These are phyloP conservation scores for Poliocrania exsul DNA, from an alignment of 2,797 vertebrate species.

Conservation along the genomic window DNA sequence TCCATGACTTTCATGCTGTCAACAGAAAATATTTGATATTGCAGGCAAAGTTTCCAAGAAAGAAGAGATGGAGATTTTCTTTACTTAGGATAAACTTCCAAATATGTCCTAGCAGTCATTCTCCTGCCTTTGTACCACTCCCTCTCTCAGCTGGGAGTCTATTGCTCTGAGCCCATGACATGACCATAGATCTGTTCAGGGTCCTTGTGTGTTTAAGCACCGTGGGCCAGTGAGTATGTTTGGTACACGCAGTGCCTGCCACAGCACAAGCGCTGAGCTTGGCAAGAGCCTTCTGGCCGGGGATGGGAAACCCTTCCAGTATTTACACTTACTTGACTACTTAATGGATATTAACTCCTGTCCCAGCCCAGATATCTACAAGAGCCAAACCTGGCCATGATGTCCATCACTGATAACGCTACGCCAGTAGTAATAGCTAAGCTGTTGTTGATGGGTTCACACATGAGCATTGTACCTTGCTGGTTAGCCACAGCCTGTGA, in stretches of 20 bases:
- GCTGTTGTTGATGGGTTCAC: neutral
- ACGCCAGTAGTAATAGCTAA: neutral
- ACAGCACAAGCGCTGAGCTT: neutral
- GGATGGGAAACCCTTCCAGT: neutral
- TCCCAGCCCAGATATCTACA: neutral
- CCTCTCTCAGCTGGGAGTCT: neutral
- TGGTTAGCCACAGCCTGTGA: neutral
- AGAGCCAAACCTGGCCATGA: neutral
- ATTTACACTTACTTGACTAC: neutral
- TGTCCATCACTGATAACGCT: neutral
- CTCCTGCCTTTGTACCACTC: neutral
- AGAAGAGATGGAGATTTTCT: neutral
- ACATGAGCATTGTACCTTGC: neutral
- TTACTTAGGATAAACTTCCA: neutral
- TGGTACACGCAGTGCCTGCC: neutral
- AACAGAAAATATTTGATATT: constrained; percentile 2
- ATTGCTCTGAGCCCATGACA: neutral
- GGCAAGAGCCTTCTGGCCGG: neutral
- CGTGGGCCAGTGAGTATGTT: neutral
- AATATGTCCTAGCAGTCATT: neutral
- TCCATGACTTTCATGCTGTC: neutral
- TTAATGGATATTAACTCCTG: neutral
- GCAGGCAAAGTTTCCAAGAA: neutral
- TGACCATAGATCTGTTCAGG: neutral
- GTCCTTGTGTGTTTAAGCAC: neutral